Percentiles rank a stretch among this genome's conserved stretches.
Evolutionary conservation across 2,888 invertebrate genomes (phyloP).

Genomic region (Mythimna albipuncta): DNA sequence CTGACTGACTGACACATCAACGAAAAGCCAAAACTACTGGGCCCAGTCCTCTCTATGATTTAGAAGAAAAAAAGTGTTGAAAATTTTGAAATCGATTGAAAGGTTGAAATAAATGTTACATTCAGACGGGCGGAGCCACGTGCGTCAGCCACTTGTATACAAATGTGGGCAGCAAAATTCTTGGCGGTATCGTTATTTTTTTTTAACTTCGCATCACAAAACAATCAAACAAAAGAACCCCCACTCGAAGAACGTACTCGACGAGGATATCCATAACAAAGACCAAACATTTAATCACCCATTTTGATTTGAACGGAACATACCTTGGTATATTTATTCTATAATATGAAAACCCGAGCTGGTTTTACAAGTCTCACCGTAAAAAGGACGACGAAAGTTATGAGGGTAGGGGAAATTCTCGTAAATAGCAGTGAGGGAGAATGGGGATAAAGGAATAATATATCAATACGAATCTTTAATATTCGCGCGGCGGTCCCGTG

Average conservation of each 20-base stretch:
- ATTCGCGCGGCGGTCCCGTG: slow-evolving; percentile 87
- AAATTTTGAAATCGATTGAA: too few species aligned
- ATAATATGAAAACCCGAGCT: slow-evolving; percentile 79
- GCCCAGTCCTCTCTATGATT: too few species aligned
- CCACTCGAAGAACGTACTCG: slow-evolving; percentile 19
- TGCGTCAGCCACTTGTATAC: background rate
- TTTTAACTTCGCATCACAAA: slow-evolving; percentile 1
- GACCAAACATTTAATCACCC: slow-evolving; percentile 58
- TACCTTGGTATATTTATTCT: slow-evolving; percentile 77
- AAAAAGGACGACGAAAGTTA: slow-evolving; percentile 89
- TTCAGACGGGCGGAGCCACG: too few species aligned
- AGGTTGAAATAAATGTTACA: too few species aligned
- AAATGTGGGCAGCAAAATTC: background rate
- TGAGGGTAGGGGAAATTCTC: slow-evolving; percentile 87
- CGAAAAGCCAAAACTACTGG: too few species aligned
- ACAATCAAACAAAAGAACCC: slow-evolving; percentile 35
- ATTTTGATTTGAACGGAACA: slow-evolving; percentile 75
- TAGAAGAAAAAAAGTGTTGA: too few species aligned
- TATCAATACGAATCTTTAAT: slow-evolving; percentile 91
- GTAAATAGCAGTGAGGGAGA: slow-evolving; percentile 88
- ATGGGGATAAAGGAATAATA: slow-evolving; percentile 90
- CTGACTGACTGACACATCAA: too few species aligned
- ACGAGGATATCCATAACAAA: slow-evolving; percentile 36
- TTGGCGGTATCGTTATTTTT: background rate
- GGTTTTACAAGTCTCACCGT: slow-evolving; percentile 86